These are phyloP conservation scores for Pipistrellus kuhlii DNA, from an alignment of 2,797 vertebrate genomes.

Conservation along the genomic window DNA sequence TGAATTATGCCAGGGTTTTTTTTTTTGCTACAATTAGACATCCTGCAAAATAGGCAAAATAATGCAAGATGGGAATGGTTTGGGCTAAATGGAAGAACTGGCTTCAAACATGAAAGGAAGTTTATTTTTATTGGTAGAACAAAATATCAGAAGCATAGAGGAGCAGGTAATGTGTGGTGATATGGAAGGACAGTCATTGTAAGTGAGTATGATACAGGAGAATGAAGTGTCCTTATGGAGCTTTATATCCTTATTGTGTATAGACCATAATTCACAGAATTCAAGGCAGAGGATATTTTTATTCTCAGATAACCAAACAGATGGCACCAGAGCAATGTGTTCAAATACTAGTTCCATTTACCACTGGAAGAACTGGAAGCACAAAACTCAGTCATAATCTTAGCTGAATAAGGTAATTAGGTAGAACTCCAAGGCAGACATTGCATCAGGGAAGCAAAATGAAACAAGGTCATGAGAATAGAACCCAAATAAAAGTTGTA, in stretches of 20 bases:
- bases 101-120: background rate
- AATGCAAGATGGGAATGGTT: background rate
- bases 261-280: background rate
- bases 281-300: background rate
- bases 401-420: background rate
- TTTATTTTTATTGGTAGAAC: background rate
- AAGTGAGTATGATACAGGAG: background rate
- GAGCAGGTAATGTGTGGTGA: background rate
- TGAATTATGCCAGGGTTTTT: background rate
- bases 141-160: background rate
- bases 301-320: background rate
- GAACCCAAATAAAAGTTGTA: background rate
- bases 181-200: background rate
- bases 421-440: background rate
- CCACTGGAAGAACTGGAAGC: background rate
- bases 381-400: background rate
- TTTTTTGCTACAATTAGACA: background rate
- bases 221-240: background rate
- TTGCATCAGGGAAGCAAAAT: background rate
- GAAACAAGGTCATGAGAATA: background rate
- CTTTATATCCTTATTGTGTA: background rate
- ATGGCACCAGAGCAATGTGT: background rate
- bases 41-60: background rate
- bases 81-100: background rate
- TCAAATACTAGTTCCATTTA: background rate